Percentiles rank a stretch among this genome's conserved stretches.
phyloP scores from a whole-genome alignment of 2,113 vertebrate genomes.

The Protobothrops mucrosquamatus region DNA sequence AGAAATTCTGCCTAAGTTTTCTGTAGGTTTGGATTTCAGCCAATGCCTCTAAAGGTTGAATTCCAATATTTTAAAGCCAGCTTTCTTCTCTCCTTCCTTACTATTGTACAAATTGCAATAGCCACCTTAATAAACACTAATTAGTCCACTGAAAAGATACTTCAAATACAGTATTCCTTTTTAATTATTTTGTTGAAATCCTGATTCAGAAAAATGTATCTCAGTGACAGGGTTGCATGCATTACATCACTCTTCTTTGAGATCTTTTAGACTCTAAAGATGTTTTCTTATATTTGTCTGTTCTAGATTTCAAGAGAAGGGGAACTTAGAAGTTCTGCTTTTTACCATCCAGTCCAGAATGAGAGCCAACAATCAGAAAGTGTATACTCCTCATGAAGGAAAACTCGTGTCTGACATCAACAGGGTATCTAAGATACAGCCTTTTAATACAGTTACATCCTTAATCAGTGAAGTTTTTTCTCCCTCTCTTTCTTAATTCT shows the following conservation, averaged over 20 bases:
- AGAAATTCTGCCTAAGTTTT: not conserved
- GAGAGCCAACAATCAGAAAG: slow-evolving; percentile 97
- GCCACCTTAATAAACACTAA: not conserved
- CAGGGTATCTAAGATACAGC: slow-evolving; percentile 70
- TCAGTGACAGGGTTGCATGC: not conserved
- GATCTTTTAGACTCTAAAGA: not conserved
- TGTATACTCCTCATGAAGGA: slow-evolving; percentile 89
- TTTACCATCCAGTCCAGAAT: slow-evolving; percentile 98
- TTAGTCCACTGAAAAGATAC: not conserved
- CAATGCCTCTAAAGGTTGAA: not conserved
- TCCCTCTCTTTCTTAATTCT: not conserved
- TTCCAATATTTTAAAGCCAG: not conserved
- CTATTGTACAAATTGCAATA: not conserved
- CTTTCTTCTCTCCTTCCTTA: not conserved
- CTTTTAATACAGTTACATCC: not conserved
- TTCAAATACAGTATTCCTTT: not conserved
- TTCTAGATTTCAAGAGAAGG: slow-evolving; percentile 94
- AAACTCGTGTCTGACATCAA: slow-evolving; percentile 96
- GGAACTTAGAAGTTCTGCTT: slow-evolving; percentile 92
- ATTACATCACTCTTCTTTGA: not conserved
- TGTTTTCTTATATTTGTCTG: not conserved
- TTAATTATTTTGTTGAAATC: not conserved
- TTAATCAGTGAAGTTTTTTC: not conserved
- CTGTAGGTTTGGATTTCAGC: not conserved
- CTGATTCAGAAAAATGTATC: not conserved